Evolutionary conservation across 2,888 invertebrate genomes (phyloP).

Genomic region (Agrilus mali): DNA sequence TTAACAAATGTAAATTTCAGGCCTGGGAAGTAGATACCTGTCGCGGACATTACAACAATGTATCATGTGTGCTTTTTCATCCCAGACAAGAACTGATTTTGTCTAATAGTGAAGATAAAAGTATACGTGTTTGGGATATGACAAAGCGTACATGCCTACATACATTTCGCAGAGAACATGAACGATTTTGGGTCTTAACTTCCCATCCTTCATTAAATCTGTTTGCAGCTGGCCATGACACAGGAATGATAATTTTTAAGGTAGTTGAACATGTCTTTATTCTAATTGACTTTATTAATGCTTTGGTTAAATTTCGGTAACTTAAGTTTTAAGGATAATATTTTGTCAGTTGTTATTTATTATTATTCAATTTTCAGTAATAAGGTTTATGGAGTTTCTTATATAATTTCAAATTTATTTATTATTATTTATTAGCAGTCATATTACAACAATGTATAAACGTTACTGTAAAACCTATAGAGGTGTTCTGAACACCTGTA

Average conservation of each 20-base stretch:
- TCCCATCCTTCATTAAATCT: slow-evolving; percentile 91
- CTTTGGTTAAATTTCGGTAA: no score
- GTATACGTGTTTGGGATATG: slow-evolving; percentile 98
- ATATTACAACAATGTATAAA: no score
- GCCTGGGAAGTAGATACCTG: slow-evolving; percentile 99
- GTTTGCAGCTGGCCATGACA: slow-evolving; percentile 99
- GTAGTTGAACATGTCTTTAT: slow-evolving; percentile 14
- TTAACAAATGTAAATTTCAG: slow-evolving; percentile 27
- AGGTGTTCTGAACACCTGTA: no score
- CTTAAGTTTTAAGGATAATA: no score
- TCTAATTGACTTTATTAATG: no score
- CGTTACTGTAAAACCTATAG: no score
- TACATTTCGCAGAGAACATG: slow-evolving; percentile 89
- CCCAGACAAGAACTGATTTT: slow-evolving; percentile 93
- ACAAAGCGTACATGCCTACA: slow-evolving; percentile 84
- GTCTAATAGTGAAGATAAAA: slow-evolving; percentile 96
- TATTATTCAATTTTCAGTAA: background rate
- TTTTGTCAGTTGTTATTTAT: no score
- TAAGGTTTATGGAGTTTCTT: background rate
- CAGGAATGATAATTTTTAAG: slow-evolving; percentile 87
- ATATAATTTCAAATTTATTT: background rate
- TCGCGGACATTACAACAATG: slow-evolving; percentile 99
- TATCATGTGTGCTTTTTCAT: slow-evolving; percentile 94
- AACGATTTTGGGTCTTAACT: slow-evolving; percentile 94
- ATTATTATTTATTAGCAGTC: no score